Conservation (phyloP, 2,797 vertebrate genomes). For the Hemitrygon akajei region DNA sequence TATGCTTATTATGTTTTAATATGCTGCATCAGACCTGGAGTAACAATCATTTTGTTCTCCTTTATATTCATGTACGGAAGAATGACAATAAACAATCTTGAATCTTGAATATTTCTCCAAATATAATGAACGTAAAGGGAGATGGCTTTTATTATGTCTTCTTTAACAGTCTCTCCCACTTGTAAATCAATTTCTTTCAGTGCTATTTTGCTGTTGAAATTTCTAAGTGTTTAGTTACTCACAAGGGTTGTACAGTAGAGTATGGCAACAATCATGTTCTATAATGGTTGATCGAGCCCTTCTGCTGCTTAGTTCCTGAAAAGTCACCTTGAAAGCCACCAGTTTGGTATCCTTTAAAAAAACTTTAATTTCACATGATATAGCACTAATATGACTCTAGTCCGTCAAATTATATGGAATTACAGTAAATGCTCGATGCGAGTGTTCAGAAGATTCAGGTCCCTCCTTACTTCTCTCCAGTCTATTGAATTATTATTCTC, state of each 20-base stretch:
- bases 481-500: not conserved
- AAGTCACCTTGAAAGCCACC: not conserved
- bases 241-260: not conserved
- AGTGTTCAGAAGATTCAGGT: no score
- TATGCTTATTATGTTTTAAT: no score
- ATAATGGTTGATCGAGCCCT: not conserved
- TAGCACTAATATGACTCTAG: not conserved
- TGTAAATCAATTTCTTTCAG: not conserved
- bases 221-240: not conserved
- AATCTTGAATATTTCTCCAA: no score
- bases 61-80: no score
- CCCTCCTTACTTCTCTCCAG: not conserved
- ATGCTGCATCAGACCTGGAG: no score
- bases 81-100: no score
- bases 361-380: not conserved
- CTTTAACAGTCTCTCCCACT: no score
- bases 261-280: not conserved
- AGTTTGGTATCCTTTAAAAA: not conserved
- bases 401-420: not conserved
- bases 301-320: no score
- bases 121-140: no score
- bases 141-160: no score
- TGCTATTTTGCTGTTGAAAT: not conserved
- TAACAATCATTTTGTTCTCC: no score
- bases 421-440: not conserved